A percentile compares a stretch with the other conserved stretches of the same genome.
These are phyloP conservation scores for Bufo gargarizans DNA, from an alignment of 2,113 vertebrate species.

Conservation along the genomic window DNA sequence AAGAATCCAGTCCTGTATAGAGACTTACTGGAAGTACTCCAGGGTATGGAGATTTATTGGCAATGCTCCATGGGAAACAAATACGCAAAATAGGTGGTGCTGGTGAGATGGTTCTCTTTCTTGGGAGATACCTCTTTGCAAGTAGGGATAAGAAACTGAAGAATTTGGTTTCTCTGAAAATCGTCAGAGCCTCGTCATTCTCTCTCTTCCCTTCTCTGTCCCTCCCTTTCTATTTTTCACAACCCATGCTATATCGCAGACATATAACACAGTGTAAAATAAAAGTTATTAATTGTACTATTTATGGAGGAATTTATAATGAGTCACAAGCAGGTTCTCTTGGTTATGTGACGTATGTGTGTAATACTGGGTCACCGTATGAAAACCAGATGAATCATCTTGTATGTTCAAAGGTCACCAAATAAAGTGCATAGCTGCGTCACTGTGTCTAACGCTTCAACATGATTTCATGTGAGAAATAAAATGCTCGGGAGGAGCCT, in stretches of 20 bases:
- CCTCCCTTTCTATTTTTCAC: background rate
- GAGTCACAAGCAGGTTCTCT: constrained; percentile 15
- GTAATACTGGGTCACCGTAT: background rate
- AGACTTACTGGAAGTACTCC: too few species aligned
- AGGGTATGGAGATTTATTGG: too few species aligned
- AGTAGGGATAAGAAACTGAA: background rate
- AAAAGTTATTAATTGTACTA: background rate
- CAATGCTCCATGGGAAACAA: too few species aligned
- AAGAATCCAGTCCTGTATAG: too few species aligned
- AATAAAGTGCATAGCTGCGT: background rate
- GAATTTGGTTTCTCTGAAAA: background rate
- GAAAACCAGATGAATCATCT: background rate
- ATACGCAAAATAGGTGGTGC: too few species aligned
- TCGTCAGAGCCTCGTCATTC: background rate
- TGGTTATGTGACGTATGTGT: background rate
- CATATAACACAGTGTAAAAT: background rate
- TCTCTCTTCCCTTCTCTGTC: background rate
- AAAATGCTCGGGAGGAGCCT: too few species aligned
- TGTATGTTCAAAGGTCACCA: background rate
- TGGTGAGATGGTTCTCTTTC: too few species aligned
- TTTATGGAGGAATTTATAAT: background rate
- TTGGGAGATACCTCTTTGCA: too few species aligned
- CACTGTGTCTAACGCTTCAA: background rate
- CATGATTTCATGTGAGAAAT: background rate
- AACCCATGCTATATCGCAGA: background rate